Evolutionary conservation across 2,113 vertebrate genomes (phyloP).

Genomic region (Thryonomys swinderianus): DNA sequence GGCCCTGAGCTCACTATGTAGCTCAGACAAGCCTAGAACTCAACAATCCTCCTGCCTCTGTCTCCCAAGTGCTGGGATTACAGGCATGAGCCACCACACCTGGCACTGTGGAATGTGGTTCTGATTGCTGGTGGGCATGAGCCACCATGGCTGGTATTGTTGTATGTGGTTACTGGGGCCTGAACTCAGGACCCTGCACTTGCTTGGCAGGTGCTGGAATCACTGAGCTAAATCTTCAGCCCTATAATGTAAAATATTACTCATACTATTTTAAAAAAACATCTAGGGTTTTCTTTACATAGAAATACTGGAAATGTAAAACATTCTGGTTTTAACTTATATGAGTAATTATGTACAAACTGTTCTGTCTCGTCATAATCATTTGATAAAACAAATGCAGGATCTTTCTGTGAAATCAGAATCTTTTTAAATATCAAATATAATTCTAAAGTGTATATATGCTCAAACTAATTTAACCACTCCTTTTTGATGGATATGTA

Average conservation of each 20-base stretch:
- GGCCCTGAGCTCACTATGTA: too few species aligned
- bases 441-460: background rate
- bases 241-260: constrained; percentile 28
- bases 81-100: too few species aligned
- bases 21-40: too few species aligned
- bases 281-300: background rate
- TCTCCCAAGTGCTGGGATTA: too few species aligned
- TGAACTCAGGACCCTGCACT: too few species aligned
- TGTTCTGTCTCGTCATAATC: background rate
- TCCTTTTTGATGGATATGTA: background rate
- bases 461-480: constrained; percentile 3
- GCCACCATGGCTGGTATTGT: too few species aligned
- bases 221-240: too few species aligned
- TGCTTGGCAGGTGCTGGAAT: too few species aligned
- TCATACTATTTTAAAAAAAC: constrained; percentile 32
- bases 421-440: background rate
- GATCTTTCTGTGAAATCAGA: background rate
- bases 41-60: too few species aligned
- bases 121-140: too few species aligned
- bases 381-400: background rate
- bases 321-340: background rate
- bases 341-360: background rate
- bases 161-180: too few species aligned
- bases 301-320: background rate
- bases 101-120: too few species aligned